phyloP scores from a whole-genome alignment of 1,140 invertebrate species.

The Drosophila rhopaloa region DNA sequence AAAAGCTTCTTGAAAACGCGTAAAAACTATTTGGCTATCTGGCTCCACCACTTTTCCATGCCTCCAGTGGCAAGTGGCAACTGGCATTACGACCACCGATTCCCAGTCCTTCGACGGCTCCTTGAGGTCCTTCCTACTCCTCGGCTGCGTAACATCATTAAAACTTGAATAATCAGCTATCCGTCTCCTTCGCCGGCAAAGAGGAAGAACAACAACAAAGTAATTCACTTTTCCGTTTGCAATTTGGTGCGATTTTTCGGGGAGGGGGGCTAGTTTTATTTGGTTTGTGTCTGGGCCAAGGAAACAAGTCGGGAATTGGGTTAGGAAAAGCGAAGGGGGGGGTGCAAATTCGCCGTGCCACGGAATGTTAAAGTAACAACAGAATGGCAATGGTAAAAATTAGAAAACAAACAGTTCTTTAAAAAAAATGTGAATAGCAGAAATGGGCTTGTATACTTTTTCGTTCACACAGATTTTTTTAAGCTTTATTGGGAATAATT shows the following conservation, averaged over 20 bases:
- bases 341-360: neutral
- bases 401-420: neutral
- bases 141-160: slow-evolving; percentile 71
- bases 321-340: slow-evolving; percentile 5
- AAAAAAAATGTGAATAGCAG: neutral
- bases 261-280: slow-evolving; percentile 30
- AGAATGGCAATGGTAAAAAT: neutral
- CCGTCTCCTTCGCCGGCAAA: slow-evolving; percentile 10
- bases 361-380: slow-evolving; percentile 25
- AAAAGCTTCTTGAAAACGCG: slow-evolving; percentile 80
- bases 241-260: slow-evolving; percentile 29
- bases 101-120: slow-evolving; percentile 30
- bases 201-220: slow-evolving; percentile 41
- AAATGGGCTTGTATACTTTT: neutral
- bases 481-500: neutral
- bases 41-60: slow-evolving; percentile 25
- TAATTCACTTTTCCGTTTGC: slow-evolving; percentile 56
- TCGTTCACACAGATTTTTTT: too few relatives aligned
- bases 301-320: slow-evolving; percentile 12
- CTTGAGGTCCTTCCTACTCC: slow-evolving; percentile 18
- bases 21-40: slow-evolving; percentile 71
- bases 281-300: slow-evolving; percentile 2
- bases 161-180: slow-evolving; percentile 76
- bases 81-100: neutral
- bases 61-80: neutral